Evolutionary conservation across 2,888 invertebrate species (phyloP).

Genomic region (Cerceris rybyensis): DNA sequence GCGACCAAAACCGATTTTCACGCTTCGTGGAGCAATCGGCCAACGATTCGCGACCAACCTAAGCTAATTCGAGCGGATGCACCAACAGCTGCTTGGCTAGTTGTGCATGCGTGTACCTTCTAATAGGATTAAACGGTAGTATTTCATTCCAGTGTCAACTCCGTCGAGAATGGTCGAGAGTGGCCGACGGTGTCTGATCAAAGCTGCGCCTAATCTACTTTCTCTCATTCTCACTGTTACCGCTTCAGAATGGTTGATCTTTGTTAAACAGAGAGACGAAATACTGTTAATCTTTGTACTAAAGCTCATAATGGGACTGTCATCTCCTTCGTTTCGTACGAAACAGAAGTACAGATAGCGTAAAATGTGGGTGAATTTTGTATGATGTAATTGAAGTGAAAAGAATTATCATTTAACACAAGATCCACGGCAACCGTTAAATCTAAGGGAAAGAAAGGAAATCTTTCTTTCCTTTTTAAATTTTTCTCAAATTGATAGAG

Average conservation of each 20-base stretch:
- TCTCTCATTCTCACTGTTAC: not conserved
- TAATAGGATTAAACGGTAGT: not conserved
- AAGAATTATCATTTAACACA: no score
- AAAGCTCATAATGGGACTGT: no score
- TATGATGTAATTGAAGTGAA: no score
- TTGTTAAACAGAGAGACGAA: no score
- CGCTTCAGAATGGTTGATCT: not conserved
- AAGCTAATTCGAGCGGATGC: constrained; percentile 58
- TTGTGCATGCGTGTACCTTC: constrained; percentile 48
- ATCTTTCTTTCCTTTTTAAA: no score
- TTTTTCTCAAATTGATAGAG: no score
- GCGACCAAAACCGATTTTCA: constrained; percentile 65
- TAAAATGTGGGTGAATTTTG: no score
- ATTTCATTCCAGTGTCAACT: not conserved
- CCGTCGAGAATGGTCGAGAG: not conserved
- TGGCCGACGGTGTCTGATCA: not conserved
- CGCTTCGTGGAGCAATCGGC: constrained; percentile 58
- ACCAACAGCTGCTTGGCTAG: constrained; percentile 41
- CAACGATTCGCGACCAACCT: constrained; percentile 62
- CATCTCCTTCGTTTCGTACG: no score
- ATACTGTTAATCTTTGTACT: no score
- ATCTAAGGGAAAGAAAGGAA: no score
- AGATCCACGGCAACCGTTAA: no score
- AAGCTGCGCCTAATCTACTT: not conserved
- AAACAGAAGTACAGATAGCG: no score